These are phyloP conservation scores for Mastigias papua DNA, from an alignment of 30 jellyfish, hydroid and myxozoan genomes.

Conservation along the genomic window DNA sequence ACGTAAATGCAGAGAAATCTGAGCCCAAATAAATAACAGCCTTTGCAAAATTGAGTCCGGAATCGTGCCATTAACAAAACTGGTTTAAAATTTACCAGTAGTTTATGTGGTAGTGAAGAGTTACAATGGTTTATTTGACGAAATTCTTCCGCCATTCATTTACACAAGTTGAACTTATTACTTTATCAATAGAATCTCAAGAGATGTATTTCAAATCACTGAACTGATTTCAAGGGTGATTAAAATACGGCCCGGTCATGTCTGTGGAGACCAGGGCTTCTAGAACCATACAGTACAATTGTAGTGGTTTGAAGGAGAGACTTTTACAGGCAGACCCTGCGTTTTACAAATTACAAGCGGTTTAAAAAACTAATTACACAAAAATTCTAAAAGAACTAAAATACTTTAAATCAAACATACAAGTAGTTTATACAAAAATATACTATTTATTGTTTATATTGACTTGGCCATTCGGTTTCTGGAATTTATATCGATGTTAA, in stretches of 20 bases:
- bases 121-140: no score
- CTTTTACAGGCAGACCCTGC: conserved; percentile 9
- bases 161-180: background rate
- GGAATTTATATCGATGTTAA: background rate
- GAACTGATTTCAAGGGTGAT: no score
- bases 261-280: background rate
- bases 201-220: no score
- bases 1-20: no score
- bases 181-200: no score
- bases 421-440: conserved; percentile 17
- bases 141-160: background rate
- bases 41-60: background rate
- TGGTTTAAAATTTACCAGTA: no score
- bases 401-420: background rate
- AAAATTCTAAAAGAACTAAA: conserved; percentile 17
- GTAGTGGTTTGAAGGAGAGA: background rate
- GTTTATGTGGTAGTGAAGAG: no score
- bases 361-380: conserved; percentile 13
- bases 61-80: background rate
- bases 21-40: no score
- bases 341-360: background rate
- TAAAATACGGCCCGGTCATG: background rate
- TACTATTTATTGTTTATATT: conserved; percentile 2
- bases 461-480: conserved; percentile 8
- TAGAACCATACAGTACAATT: background rate